A percentile compares a stretch with the other conserved stretches of the same genome.
Evolutionary conservation across 2,113 vertebrate genomes (phyloP).

Genomic region (Agelaius tricolor): DNA sequence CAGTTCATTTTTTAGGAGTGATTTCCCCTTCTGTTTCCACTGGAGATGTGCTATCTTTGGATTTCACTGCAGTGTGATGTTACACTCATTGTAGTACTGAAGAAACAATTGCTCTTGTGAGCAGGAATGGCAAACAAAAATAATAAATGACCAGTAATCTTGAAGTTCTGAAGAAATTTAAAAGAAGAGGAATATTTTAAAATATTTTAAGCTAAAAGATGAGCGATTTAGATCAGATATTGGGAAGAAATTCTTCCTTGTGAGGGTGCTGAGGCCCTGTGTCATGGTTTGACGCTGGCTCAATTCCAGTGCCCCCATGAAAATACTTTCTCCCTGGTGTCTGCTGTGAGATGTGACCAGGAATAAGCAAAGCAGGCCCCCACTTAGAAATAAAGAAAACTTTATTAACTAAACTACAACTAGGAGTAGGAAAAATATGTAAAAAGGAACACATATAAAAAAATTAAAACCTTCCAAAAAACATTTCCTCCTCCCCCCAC

Average conservation of each 20-base stretch:
- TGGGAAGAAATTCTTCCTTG: background rate
- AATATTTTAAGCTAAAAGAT: background rate
- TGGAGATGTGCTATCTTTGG: background rate
- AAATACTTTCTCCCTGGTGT: too few relatives aligned
- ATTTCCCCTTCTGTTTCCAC: constrained; percentile 12
- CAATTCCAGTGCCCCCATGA: too few relatives aligned
- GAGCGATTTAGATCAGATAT: background rate
- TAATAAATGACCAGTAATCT: background rate
- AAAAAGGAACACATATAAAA: too few relatives aligned
- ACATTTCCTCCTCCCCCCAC: too few relatives aligned
- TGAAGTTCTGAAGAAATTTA: background rate
- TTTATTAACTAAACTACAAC: too few relatives aligned
- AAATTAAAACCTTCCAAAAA: too few relatives aligned
- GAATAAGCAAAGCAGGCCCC: too few relatives aligned
- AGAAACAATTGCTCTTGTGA: background rate
- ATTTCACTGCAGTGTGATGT: background rate
- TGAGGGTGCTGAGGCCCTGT: background rate
- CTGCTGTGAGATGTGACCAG: too few relatives aligned
- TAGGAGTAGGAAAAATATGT: too few relatives aligned
- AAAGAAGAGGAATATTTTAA: background rate
- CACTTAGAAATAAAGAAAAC: too few relatives aligned
- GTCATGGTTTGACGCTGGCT: too few relatives aligned
- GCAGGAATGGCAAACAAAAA: background rate
- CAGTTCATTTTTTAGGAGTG: constrained; percentile 27
- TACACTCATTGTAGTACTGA: background rate